Base-by-base conservation (phyloP, 2,888 invertebrate species). In the Ephialtes manifestator region DNA sequence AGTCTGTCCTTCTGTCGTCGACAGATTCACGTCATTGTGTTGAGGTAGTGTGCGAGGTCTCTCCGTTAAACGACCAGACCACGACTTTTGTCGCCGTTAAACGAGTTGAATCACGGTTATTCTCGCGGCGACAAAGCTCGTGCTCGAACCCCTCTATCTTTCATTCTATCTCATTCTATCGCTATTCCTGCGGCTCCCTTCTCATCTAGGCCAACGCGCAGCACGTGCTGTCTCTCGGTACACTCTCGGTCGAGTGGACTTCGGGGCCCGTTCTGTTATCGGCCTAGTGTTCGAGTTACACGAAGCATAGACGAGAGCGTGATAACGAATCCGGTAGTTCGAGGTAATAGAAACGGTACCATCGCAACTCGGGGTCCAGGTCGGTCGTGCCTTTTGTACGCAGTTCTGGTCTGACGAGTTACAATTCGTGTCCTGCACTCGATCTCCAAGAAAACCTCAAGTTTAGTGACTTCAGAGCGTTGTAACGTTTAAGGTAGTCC, bases 81-180 rank as follows among this genome's bases (percentile, higher is more conserved):
- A 24, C 75, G 65, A 76, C 65, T 76, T 65, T 76, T 76, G 65
- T 65, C 65, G 65, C 51, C 43, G 65, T 76, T 65, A 51, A 76
- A 76, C 65, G 48, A 39, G 51, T 76, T 51, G 65, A 65, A 76
- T 53, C 65, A 51, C 65, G 75, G 63, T 76, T 76, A 76, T 76
- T 65, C 65, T 46, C 48, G 65, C 48, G 51, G 20, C 35, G 24
- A 63, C 35, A 68, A 63, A 70, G 70, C 65, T 65, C 75, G 18
- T n/a, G 13, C 43, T 43, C 67, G 46, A 68, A 28, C 15, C 46
- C 28, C 68, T 28, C 20, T 39, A 13, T 58, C 20, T 74, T 46
- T 43, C 46, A 1, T 60, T 60, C 51, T 13, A 48, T 51, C 63
- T 48, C 51, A n/a, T 65, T 65, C 75, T n/a, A 68, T 68, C 46